These are phyloP conservation scores for Macrosoma leucophasiata DNA, from an alignment of 2,888 invertebrate genomes.

Conservation along the genomic window DNA sequence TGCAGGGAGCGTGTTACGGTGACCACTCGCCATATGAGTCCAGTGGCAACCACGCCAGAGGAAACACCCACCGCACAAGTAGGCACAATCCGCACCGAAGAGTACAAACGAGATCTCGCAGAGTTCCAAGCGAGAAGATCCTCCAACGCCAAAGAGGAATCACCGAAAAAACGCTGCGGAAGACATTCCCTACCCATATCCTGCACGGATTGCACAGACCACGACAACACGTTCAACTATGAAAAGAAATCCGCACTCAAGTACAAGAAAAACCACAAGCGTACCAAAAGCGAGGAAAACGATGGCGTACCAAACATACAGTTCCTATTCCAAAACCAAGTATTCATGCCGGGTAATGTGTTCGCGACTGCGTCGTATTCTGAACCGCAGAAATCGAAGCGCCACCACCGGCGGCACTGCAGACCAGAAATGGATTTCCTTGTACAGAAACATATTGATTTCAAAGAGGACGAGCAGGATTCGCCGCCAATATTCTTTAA, in stretches of 20 bases:
- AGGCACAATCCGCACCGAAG: conserved; percentile 65
- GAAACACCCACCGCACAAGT: conserved; percentile 31
- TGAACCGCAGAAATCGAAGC: conserved; percentile 42
- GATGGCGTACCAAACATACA: conserved; percentile 60
- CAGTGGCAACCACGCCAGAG: conserved; percentile 34
- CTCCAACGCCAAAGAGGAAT: conserved; percentile 41
- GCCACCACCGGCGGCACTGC: conserved; percentile 31
- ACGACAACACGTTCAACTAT: conserved; percentile 60
- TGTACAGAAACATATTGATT: conserved; percentile 53
- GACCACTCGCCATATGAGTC: conserved; percentile 46
- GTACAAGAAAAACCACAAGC: conserved; percentile 49
- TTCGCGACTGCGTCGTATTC: conserved; percentile 42
- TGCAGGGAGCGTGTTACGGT: conserved; percentile 65
- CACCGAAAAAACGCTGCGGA: conserved; percentile 60
- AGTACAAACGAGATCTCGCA: conserved; percentile 65
- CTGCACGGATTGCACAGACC: conserved; percentile 58
- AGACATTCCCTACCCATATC: conserved; percentile 59
- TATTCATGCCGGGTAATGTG: conserved; percentile 64
- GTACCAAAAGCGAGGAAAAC: conserved; percentile 42
- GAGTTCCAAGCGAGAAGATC: conserved; percentile 68
- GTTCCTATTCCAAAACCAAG: conserved; percentile 69
- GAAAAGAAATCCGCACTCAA: conserved; percentile 61
- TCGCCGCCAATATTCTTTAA: conserved; percentile 54
- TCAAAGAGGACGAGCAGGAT: conserved; percentile 32
- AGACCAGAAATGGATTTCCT: conserved; percentile 42